Base-by-base conservation (phyloP, 2,113 vertebrate genomes). In the Suricata suricatta region DNA sequence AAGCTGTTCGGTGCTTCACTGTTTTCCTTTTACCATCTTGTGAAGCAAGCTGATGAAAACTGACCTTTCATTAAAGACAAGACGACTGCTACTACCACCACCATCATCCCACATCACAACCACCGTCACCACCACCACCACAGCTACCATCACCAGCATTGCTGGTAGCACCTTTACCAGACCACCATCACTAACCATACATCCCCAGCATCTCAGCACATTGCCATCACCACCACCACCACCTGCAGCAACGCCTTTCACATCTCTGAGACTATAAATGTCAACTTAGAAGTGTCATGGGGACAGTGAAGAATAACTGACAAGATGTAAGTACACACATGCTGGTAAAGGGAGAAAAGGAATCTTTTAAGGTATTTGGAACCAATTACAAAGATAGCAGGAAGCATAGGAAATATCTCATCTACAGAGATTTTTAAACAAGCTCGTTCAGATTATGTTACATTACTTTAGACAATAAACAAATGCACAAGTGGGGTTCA, bases 131-230 rank as follows among this genome's bases (percentile, higher is more conserved):
- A 31, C 2, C 4, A 16, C 15, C 68, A 12, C 29, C 14, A 12
- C 29, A 35, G 27, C 10, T 13, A 21, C 1, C 7, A 47, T 10
- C 29, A 35, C 7, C 7, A 7, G 1, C 2, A 19, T 17, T 16
- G 80, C 8, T 6, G 54, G 15, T 0, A 25, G 11, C 44, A 84
- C 3, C 47, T 54, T 35, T 19, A 21, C 57, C 7, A 11, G 2
- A 33, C 57, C 19, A 27, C 44, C n/a, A 1, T 7, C 3, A 68
- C 3, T 0, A 0, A 0, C 31, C 35, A 50, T 31, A 10, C 47
- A 41, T 10, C 10, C 12, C 47, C 5, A 74, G 71, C 11, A 23
- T 9, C 19, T 38, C 38, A 38, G 35, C 69, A 23, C 35, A 10
- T 11, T 23, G 33, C 23, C 15, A 35, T 5, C n/a, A 66, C 33